Conservation (phyloP, 2,797 vertebrate species). For the Protosalanx chinensis region DNA sequence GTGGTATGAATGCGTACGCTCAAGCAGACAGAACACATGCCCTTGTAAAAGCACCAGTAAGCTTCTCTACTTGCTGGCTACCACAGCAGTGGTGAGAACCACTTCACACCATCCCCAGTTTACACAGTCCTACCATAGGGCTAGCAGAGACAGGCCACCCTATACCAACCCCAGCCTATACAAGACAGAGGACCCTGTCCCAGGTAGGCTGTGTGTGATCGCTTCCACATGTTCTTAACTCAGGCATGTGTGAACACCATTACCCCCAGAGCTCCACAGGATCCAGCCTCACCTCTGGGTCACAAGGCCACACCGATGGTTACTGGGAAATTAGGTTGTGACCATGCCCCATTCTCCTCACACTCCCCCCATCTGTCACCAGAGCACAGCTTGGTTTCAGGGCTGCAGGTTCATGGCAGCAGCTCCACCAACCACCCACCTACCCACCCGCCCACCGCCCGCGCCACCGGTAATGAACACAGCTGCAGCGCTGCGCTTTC, state of each 20-base stretch:
- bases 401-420: slow-evolving; percentile 51
- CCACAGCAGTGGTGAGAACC: slow-evolving; percentile 56
- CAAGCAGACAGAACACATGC: slow-evolving; percentile 7
- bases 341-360: slow-evolving; percentile 68
- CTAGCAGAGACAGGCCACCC: too few species aligned
- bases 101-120: slow-evolving; percentile 52
- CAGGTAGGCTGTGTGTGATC: slow-evolving; percentile 38
- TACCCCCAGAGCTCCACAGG: slow-evolving; percentile 63
- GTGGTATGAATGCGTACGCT: not conserved
- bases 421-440: slow-evolving; percentile 10
- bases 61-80: slow-evolving; percentile 46
- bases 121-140: too few species aligned
- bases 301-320: slow-evolving; percentile 67
- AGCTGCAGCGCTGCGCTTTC: slow-evolving; percentile 64
- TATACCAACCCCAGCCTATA: too few species aligned
- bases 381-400: slow-evolving; percentile 55
- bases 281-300: slow-evolving; percentile 72
- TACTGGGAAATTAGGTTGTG: slow-evolving; percentile 70
- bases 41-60: slow-evolving; percentile 25
- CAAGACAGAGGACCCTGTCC: not conserved
- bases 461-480: slow-evolving; percentile 69
- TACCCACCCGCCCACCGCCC: not conserved
- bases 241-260: slow-evolving; percentile 74
- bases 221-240: slow-evolving; percentile 71
- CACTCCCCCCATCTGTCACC: slow-evolving; percentile 74